These are phyloP conservation scores for Atlantisia rogersi DNA, from an alignment of 2,113 vertebrate species.

Conservation along the genomic window DNA sequence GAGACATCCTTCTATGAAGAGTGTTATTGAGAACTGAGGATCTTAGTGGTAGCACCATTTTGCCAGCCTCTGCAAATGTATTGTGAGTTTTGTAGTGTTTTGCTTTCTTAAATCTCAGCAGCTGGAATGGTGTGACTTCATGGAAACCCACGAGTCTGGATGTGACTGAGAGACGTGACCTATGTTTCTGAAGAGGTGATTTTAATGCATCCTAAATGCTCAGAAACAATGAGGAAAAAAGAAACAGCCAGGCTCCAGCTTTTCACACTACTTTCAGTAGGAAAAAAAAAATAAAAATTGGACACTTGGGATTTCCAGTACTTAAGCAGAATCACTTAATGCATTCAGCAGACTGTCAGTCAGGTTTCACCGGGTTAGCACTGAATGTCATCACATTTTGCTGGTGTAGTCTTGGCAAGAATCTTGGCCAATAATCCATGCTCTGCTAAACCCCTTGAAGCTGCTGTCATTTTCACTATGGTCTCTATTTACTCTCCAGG, in stretches of 20 bases:
- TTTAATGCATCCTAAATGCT: neutral
- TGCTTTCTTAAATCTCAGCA: constrained; percentile 8
- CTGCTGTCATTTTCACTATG: neutral
- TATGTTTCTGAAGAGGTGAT: neutral
- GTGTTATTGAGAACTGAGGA: neutral
- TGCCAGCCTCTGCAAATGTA: neutral
- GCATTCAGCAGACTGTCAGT: neutral
- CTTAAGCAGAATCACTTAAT: neutral
- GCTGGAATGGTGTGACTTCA: neutral
- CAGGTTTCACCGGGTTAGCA: neutral
- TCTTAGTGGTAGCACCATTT: neutral
- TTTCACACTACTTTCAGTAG: neutral
- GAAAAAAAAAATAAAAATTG: neutral
- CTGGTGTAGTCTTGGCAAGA: neutral
- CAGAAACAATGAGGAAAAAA: neutral
- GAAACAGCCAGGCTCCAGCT: neutral
- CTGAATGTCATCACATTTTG: neutral
- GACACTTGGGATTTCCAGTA: neutral
- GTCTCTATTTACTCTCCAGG: neutral
- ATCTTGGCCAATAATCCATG: neutral
- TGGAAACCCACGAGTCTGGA: neutral
- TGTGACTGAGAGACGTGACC: neutral
- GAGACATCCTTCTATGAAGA: neutral
- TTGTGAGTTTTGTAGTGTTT: neutral
- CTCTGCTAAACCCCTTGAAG: neutral